A percentile compares a stretch with the other conserved stretches of the same genome.
Conservation (phyloP, 2,113 vertebrate species). For the Podarcis raffonei region DNA sequence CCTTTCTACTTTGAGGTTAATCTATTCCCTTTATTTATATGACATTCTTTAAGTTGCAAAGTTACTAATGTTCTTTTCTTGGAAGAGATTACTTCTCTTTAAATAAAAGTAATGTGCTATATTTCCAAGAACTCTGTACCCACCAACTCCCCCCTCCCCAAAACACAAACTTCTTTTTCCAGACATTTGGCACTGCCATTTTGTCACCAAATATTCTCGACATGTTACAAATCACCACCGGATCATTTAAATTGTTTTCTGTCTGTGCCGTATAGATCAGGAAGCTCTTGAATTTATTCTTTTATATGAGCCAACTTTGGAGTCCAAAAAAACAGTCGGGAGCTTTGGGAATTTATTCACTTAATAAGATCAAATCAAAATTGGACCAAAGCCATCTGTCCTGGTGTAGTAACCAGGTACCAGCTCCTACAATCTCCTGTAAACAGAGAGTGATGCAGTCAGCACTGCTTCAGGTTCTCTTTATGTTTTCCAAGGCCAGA, state of each 20-base stretch:
- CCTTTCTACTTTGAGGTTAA: constrained; percentile 28
- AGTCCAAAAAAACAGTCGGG: constrained; percentile 14
- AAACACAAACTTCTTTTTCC: constrained; percentile 8
- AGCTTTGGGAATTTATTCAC: constrained; percentile 9
- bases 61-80: constrained; percentile 34
- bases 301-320: background rate
- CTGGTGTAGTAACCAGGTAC: constrained; percentile 1
- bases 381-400: constrained; percentile 18
- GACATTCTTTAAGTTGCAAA: constrained; percentile 25
- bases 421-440: background rate
- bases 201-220: constrained; percentile 18
- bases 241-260: constrained; percentile 7
- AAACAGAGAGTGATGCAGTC: constrained; percentile 1
- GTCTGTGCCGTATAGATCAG: constrained; percentile 3
- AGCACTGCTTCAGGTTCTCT: background rate
- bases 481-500: background rate
- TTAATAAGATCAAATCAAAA: constrained; percentile 26
- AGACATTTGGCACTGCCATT: constrained; percentile 14
- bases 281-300: background rate
- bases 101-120: constrained; percentile 8
- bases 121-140: constrained; percentile 7
- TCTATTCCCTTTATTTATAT: constrained; percentile 30
- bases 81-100: constrained; percentile 22
- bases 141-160: background rate
- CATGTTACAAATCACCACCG: constrained; percentile 24